Evolutionary conservation across 2,888 invertebrate genomes (phyloP), one percentile per base, ranked within the genome.

Genomic region (Lasioglossum figueresi): DNA sequence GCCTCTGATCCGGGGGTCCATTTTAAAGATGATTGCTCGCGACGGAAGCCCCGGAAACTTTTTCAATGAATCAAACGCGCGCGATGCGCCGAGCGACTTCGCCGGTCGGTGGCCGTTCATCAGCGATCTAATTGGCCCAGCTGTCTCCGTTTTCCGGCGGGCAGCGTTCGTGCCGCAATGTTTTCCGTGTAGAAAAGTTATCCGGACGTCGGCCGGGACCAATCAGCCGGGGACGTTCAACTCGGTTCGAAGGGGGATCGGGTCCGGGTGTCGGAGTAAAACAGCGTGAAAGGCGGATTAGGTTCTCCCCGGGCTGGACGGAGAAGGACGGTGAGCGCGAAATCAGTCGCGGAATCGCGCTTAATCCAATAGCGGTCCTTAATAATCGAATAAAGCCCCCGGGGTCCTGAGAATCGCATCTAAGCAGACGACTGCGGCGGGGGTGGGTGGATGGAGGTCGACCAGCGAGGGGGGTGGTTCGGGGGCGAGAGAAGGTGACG

Each of bases 351-450:
- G 87, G 92, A 93, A 93, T 93, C 92, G 90, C 91, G 91, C 91
- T 93, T 94, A 94, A 94, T 94, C 93, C 94, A 94, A 94, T 94
- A 93, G 94, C 92, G 93, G 93, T 93, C 92, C 93, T 93, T 94
- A 93, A 94, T 94, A 94, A 94, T 94, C 94, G 94, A 94, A 94
- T 94, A 93, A 94, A 90, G 91, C 90, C 63, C 31, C 63, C 87
- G 89, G 92, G 89, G 63, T 31, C 88, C 90, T 88, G 91, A 91
- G 92, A 91, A 92, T 91, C 89, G 91, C 92, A 90, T 93, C 94
- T 93, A 94, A 94, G 94, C 93, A 93, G 92, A 93, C 89, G 88
- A 79, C 34, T n/a, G 63, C 37, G 70, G 43, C 80, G 19, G 77
- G 85, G 72, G 71, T 85, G 16, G 79, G 81, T 79, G 88, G 86